Conservation (phyloP, 2,797 vertebrate species). For the Erpetoichthys calabaricus region DNA sequence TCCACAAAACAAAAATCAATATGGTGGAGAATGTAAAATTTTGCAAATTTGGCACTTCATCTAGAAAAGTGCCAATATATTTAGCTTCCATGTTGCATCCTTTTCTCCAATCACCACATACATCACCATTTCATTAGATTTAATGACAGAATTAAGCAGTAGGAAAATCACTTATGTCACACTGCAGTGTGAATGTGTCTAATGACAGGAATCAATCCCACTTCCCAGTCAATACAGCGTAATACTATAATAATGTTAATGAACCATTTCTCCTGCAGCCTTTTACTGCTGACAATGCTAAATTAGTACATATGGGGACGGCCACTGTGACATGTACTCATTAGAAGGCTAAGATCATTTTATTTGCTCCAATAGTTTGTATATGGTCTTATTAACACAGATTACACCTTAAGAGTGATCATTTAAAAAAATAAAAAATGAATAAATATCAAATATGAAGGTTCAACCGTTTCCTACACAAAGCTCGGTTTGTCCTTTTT, state of each 20-base stretch:
- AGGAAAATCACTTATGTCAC: conserved; percentile 1
- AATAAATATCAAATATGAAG: too few species aligned
- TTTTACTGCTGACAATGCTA: conserved; percentile 5
- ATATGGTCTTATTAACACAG: too few species aligned
- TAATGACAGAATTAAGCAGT: conserved; percentile 2
- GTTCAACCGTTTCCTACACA: too few species aligned
- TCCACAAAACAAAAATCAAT: not conserved
- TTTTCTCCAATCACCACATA: conserved; percentile 5
- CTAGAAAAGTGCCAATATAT: conserved; percentile 1
- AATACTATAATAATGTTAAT: conserved; percentile 5
- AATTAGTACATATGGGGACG: conserved; percentile 1
- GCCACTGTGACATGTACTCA: not conserved
- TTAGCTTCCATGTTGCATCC: conserved; percentile 4
- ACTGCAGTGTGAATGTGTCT: conserved; percentile 4
- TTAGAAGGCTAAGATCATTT: conserved; percentile 1
- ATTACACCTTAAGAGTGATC: too few species aligned
- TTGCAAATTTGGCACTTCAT: not conserved
- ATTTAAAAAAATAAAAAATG: too few species aligned
- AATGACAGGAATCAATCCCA: conserved; percentile 5
- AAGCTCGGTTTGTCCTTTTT: too few species aligned
- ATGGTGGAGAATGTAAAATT: not conserved
- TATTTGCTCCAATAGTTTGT: not conserved
- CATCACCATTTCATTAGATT: conserved; percentile 2
- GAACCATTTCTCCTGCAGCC: conserved; percentile 1
- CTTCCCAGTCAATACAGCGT: conserved; percentile 6